Evolutionary conservation across 1,140 invertebrate genomes (phyloP).

Genomic region (Scylla paramamosain): DNA sequence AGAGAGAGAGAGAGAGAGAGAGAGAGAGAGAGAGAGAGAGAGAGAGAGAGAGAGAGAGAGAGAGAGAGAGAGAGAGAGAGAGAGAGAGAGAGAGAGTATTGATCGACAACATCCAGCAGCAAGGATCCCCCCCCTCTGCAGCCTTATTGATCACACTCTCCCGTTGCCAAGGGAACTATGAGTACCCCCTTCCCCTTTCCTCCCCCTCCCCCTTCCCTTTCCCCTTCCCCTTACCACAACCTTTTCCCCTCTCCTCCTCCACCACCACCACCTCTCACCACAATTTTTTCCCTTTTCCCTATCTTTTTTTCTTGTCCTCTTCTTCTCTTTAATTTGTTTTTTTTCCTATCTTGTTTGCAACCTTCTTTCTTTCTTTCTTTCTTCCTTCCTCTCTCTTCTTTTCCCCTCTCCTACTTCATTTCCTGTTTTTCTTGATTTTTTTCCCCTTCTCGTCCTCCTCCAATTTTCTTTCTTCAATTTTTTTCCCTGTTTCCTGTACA

Average conservation of each 20-base stretch:
- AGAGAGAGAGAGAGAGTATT: slow-evolving; percentile 32
- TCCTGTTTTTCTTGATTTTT: neutral
- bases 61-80: slow-evolving; percentile 17
- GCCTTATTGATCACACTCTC: neutral
- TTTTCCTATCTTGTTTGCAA: neutral
- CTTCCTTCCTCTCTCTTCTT: neutral
- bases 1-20: too few relatives aligned
- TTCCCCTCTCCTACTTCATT: neutral
- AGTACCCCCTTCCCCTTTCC: neutral
- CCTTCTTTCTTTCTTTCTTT: neutral
- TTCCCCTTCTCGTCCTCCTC: neutral
- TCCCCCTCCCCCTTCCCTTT: neutral
- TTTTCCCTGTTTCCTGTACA: neutral
- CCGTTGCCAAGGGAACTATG: slow-evolving; percentile 17
- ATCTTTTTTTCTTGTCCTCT: too few relatives aligned
- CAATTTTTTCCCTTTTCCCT: neutral
- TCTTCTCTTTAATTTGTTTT: neutral
- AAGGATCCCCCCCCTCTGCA: neutral
- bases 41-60: slow-evolving; percentile 31
- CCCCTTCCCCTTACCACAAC: neutral
- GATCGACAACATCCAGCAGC: neutral
- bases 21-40: neutral
- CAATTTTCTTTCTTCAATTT: neutral
- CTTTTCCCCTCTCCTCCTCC: neutral
- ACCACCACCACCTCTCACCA: too few relatives aligned